These are phyloP conservation scores for Drosophila formosana DNA, from an alignment of 2,888 invertebrate species.

Conservation along the genomic window DNA sequence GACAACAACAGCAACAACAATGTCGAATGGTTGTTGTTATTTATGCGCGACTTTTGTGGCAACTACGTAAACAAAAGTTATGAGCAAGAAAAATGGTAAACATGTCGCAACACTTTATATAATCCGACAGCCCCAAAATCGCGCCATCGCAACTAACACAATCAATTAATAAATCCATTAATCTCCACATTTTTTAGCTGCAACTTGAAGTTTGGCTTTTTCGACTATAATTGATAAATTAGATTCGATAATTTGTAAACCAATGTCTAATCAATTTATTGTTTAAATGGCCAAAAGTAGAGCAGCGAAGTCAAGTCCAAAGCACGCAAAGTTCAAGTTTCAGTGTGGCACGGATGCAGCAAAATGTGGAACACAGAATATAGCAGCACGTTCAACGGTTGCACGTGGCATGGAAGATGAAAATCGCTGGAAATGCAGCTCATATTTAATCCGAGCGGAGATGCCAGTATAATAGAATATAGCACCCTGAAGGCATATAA, in stretches of 20 bases:
- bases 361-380: background rate
- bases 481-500: too few relatives aligned
- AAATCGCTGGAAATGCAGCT: too few relatives aligned
- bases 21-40: constrained; percentile 42
- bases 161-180: constrained; percentile 3
- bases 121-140: constrained; percentile 21
- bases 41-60: constrained; percentile 65
- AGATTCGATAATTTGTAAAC: background rate
- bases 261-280: background rate
- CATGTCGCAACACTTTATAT: constrained; percentile 22
- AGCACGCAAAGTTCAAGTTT: background rate
- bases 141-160: background rate
- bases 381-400: background rate
- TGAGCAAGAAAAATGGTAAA: constrained; percentile 32
- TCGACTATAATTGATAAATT: background rate
- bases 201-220: too few relatives aligned
- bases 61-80: constrained; percentile 66
- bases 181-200: background rate
- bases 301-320: background rate
- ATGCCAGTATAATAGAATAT: background rate
- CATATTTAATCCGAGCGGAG: too few relatives aligned
- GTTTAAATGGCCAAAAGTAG: background rate
- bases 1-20: background rate
- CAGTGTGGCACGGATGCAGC: background rate
- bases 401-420: too few relatives aligned